Evolutionary conservation across 2,888 invertebrate genomes (phyloP), one percentile per base, ranked within the genome.

Genomic region (Caenorhabditis doughertyi): DNA sequence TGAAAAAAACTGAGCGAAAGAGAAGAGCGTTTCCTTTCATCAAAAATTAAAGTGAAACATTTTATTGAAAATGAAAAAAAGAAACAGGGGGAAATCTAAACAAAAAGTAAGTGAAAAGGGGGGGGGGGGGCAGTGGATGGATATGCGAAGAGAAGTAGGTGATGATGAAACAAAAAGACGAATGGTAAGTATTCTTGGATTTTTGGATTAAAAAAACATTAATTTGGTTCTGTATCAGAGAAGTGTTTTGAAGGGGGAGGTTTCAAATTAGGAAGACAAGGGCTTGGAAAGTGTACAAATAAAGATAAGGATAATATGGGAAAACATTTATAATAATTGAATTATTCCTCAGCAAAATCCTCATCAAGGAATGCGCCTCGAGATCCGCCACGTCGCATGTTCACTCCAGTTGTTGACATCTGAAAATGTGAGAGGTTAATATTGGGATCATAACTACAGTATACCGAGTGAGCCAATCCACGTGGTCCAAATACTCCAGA

Each of bases 401-500:
- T 73, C 42, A 81, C 65, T 27, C 79, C 79, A 16, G 84, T 81
- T 35, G 84, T 81, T 39, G 84, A 84, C 76, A 83, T 79, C 82
- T 81, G 67, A 18, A 81, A 81, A 1, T n/a, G n/a, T n/a, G n/a
- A n/a, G n/a, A n/a, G n/a, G n/a, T n/a, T n/a, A 21, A n/a, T 44
- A 7, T 13, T 9, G 39, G 39, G 11, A 13, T 3, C 39, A 13
- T 39, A 32, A 9, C 5, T 32, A 32, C 32, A 32, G 39, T 13
- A 9, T 51, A 87, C 87, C 58, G 88, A 88, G 67, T 88, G 88
- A 49, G 86, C 84, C n/a, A 88, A 76, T 55, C 84, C 86, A 21
- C 87, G 79, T 76, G 86, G 72, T 25, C 87, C 85, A 65, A 87
- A 85, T 21, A 83, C 84, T 62, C 82, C 87, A 27, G 87, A 84